phyloP scores from a whole-genome alignment of 1,140 invertebrate species.

The Brachionus rubens region DNA sequence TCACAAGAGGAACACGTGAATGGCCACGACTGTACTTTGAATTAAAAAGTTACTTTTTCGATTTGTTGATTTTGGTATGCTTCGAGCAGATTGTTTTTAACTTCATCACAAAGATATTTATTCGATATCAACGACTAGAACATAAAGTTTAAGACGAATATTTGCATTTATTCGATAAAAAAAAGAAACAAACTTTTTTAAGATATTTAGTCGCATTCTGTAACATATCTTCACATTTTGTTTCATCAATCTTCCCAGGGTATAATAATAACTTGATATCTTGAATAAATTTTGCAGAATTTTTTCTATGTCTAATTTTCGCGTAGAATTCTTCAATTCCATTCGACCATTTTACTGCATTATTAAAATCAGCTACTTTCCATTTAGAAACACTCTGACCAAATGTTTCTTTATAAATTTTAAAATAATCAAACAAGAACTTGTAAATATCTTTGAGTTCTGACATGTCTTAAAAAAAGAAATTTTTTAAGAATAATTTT shows the following conservation, averaged over 20 bases:
- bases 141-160: too few relatives aligned
- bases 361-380: conserved; percentile 23
- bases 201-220: neutral
- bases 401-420: conserved; percentile 20
- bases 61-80: too few relatives aligned
- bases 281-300: neutral
- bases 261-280: neutral
- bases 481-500: neutral
- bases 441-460: conserved; percentile 30
- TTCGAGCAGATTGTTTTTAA: too few relatives aligned
- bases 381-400: conserved; percentile 8
- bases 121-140: too few relatives aligned
- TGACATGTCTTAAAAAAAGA: neutral
- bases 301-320: conserved; percentile 2
- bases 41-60: too few relatives aligned
- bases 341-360: conserved; percentile 14
- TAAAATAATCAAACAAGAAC: conserved; percentile 33
- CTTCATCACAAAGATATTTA: too few relatives aligned
- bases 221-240: neutral
- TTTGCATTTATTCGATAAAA: neutral
- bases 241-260: neutral
- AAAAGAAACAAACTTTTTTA: neutral
- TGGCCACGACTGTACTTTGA: too few relatives aligned
- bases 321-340: conserved; percentile 20
- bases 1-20: too few relatives aligned